Evolutionary conservation across 2,888 invertebrate species (phyloP).

Genomic region (Margaritifera margaritifera): DNA sequence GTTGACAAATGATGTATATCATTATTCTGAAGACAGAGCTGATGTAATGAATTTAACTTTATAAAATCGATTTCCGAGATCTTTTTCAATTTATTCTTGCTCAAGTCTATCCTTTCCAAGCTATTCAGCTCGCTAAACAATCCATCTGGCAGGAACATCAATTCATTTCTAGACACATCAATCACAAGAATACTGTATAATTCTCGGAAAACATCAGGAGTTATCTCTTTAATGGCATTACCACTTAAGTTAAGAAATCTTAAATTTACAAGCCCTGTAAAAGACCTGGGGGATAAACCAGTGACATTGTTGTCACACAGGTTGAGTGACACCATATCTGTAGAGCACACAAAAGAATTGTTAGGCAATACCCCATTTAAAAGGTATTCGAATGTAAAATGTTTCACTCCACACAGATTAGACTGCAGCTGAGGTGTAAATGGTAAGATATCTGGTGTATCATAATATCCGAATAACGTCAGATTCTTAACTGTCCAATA

Average conservation of each 20-base stretch:
- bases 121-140: conserved; percentile 33
- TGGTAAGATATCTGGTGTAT: too few relatives aligned
- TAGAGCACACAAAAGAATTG: too few relatives aligned
- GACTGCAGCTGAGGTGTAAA: too few relatives aligned
- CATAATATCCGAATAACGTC: too few relatives aligned
- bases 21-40: conserved; percentile 38
- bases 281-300: too few relatives aligned
- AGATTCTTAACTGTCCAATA: too few relatives aligned
- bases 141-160: conserved; percentile 38
- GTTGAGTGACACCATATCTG: too few relatives aligned
- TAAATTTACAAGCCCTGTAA: conserved; percentile 3
- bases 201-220: conserved; percentile 30
- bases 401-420: too few relatives aligned
- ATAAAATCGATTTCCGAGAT: conserved; percentile 27
- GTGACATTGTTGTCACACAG: too few relatives aligned
- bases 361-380: too few relatives aligned
- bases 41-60: conserved; percentile 24
- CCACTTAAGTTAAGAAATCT: conserved; percentile 31
- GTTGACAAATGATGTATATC: conserved; percentile 6
- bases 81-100: conserved; percentile 36
- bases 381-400: too few relatives aligned
- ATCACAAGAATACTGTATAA: conserved; percentile 35
- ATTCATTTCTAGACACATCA: conserved; percentile 39
- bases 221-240: conserved; percentile 37
- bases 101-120: conserved; percentile 45